Conservation (phyloP, 2,797 vertebrate genomes). For the Etheostoma nigrum region DNA sequence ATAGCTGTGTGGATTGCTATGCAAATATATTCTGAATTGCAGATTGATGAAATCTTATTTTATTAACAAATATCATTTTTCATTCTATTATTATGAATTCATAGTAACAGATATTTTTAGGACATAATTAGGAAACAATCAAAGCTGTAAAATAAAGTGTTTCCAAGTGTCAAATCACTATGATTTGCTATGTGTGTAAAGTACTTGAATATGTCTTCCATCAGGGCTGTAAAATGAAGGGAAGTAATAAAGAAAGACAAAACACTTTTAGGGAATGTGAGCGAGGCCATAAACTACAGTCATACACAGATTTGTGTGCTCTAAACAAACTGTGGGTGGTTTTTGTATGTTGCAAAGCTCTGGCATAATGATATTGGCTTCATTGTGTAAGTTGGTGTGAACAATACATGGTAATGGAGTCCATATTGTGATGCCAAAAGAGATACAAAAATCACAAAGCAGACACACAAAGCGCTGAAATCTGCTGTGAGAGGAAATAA, state of each 20-base stretch:
- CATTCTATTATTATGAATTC: not conserved
- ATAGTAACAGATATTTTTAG: not conserved
- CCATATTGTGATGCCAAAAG: constrained; percentile 19
- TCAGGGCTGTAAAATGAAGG: no score
- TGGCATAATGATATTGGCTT: constrained; percentile 18
- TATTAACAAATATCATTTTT: no score
- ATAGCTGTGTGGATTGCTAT: not conserved
- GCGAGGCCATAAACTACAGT: constrained; percentile 1
- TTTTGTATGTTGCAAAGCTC: not conserved
- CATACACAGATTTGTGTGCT: not conserved
- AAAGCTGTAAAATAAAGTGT: not conserved
- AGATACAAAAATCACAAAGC: constrained; percentile 24
- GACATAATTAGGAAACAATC: not conserved
- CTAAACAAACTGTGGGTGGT: constrained; percentile 5
- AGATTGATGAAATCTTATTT: not conserved
- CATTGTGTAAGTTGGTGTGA: constrained; percentile 32
- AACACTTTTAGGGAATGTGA: not conserved
- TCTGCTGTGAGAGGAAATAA: constrained; percentile 22
- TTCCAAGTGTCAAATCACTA: not conserved
- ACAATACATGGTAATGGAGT: constrained; percentile 30
- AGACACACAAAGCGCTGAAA: constrained; percentile 8
- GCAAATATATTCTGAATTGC: not conserved
- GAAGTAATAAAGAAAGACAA: not conserved
- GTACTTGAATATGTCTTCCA: not conserved
- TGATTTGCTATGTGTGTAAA: not conserved